phyloP scores from a whole-genome alignment of 2,888 invertebrate genomes.

The Drosophila flavopinicola region DNA sequence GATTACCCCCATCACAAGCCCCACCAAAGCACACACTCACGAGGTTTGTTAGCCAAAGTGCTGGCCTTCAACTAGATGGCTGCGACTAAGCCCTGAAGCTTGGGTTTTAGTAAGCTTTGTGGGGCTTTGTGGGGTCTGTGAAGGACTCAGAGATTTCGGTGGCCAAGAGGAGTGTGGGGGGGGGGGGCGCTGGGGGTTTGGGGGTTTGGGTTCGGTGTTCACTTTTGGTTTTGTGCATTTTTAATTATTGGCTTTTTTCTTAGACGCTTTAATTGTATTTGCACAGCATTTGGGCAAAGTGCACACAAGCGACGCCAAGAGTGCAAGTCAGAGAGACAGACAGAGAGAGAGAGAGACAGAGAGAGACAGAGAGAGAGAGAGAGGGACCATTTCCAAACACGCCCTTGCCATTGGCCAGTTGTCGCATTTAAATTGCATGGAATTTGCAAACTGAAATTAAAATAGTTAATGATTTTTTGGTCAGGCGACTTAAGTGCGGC shows the following conservation, averaged over 20 bases:
- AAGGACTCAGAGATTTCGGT: background rate
- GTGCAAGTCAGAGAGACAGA: too few species aligned
- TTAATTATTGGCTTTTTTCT: conserved; percentile 79
- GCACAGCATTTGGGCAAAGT: conserved; percentile 70
- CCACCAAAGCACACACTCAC: conserved; percentile 2
- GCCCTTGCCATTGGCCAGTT: conserved; percentile 52
- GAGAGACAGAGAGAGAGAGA: background rate
- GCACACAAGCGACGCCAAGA: conserved; percentile 31
- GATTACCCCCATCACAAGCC: background rate
- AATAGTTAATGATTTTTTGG: conserved; percentile 79
- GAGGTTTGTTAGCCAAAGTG: conserved; percentile 25
- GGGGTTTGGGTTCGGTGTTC: conserved; percentile 25
- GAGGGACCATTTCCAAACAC: conserved; percentile 38
- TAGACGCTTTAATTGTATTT: conserved; percentile 77
- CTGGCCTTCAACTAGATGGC: conserved; percentile 33
- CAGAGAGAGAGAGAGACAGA: too few species aligned
- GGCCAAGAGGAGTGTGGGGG: background rate
- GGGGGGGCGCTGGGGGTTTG: background rate
- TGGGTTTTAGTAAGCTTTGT: conserved; percentile 22
- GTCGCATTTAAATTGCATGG: conserved; percentile 74
- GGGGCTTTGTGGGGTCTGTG: conserved; percentile 6
- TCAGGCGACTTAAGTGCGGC: conserved; percentile 72
- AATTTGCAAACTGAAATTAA: conserved; percentile 80
- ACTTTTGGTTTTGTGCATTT: conserved; percentile 76
- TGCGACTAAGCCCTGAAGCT: conserved; percentile 24